Percentiles rank a stretch among this genome's conserved stretches.
These are phyloP conservation scores for Drosophila kohkoa DNA, from an alignment of 1,140 invertebrate genomes.

Conservation along the genomic window DNA sequence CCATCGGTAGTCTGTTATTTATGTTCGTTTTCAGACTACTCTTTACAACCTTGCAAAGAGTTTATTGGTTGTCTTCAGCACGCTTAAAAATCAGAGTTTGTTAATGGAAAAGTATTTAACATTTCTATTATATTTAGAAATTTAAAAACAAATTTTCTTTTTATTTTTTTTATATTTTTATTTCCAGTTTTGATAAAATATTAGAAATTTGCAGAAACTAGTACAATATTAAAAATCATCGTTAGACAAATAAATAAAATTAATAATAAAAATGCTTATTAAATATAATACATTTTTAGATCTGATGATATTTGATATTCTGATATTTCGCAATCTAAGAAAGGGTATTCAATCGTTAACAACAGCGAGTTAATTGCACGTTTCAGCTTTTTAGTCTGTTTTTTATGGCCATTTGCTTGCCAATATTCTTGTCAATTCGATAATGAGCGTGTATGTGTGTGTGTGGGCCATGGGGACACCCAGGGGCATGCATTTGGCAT, in stretches of 20 bases:
- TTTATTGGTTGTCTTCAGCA: not conserved
- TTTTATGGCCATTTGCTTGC: conserved; percentile 52
- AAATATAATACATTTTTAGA: too few relatives aligned
- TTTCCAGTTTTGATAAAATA: too few relatives aligned
- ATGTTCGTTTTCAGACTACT: not conserved
- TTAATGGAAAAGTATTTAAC: too few relatives aligned
- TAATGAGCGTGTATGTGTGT: conserved; percentile 12
- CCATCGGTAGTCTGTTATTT: conserved; percentile 18
- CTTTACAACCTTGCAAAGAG: not conserved
- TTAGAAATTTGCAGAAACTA: too few relatives aligned
- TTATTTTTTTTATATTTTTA: too few relatives aligned
- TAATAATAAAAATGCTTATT: too few relatives aligned
- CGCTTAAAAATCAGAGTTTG: too few relatives aligned
- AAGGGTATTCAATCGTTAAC: conserved; percentile 12
- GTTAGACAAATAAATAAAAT: too few relatives aligned
- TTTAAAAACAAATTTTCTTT: too few relatives aligned
- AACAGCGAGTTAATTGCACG: not conserved
- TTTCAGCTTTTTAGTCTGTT: conserved; percentile 19
- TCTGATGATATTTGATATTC: not conserved
- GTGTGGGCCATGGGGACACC: not conserved
- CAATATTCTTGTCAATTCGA: conserved; percentile 51
- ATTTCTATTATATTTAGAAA: too few relatives aligned
- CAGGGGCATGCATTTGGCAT: conserved; percentile 31
- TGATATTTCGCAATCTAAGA: not conserved
- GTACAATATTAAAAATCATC: too few relatives aligned